phyloP scores from a whole-genome alignment of 1,140 invertebrate species.

The Diploscapter pachys region DNA sequence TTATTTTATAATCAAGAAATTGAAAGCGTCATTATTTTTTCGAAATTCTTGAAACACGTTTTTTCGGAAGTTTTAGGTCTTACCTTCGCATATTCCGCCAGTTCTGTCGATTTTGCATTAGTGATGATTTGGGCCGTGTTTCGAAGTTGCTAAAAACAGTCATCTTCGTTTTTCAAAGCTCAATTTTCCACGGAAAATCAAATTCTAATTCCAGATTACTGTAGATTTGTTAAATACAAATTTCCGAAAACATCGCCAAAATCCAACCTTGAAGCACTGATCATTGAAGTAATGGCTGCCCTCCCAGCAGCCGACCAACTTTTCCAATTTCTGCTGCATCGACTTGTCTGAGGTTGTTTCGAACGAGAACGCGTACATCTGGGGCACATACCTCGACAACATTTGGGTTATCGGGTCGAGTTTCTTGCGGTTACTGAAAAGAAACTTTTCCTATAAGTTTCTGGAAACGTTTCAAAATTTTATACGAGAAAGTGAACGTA shows the following conservation, averaged over 20 bases:
- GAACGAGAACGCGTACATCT: slow-evolving; percentile 46
- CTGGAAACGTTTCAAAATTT: too few relatives aligned
- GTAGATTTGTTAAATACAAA: background rate
- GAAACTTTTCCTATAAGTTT: background rate
- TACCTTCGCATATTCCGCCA: slow-evolving; percentile 14
- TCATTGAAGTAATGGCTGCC: slow-evolving; percentile 49
- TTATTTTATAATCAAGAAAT: background rate
- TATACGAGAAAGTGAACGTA: too few relatives aligned
- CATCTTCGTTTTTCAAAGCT: background rate
- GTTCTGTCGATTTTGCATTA: background rate
- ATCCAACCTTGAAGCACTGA: slow-evolving; percentile 46
- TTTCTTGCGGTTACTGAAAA: slow-evolving; percentile 51
- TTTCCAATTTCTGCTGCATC: slow-evolving; percentile 45
- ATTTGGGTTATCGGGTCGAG: slow-evolving; percentile 44
- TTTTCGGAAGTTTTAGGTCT: background rate
- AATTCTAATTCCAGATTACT: background rate
- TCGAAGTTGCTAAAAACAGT: slow-evolving; percentile 20
- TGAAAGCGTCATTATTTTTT: background rate
- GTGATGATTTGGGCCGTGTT: background rate
- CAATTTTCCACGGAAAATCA: background rate
- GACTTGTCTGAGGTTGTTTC: slow-evolving; percentile 14
- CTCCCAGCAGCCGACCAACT: slow-evolving; percentile 50
- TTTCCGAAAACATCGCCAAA: background rate
- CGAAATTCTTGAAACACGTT: too few relatives aligned
- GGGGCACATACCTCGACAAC: slow-evolving; percentile 49